Percentiles rank a stretch among this genome's conserved stretches.
phyloP scores from a whole-genome alignment of 2,888 invertebrate genomes.

The Acleris laterana region DNA sequence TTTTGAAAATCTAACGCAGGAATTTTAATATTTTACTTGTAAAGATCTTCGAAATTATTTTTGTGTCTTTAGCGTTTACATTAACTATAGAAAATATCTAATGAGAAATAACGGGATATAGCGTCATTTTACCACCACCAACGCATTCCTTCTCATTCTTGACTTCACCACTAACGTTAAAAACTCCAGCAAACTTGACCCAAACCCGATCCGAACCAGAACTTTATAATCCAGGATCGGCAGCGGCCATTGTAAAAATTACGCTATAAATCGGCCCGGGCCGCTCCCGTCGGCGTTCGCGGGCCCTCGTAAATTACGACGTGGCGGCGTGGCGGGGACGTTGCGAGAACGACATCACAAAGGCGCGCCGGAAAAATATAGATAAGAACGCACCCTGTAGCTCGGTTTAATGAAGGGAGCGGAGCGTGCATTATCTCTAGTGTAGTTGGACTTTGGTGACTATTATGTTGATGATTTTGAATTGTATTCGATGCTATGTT shows the following conservation, averaged over 20 bases:
- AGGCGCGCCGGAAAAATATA: conserved; percentile 42
- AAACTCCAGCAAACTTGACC: conserved; percentile 1
- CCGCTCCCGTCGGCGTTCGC: conserved; percentile 45
- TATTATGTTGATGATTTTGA: no score
- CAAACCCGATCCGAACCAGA: conserved; percentile 39
- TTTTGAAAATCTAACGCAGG: no score
- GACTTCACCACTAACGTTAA: background rate
- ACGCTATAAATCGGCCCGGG: conserved; percentile 68
- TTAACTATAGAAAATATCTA: no score
- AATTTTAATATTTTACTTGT: no score
- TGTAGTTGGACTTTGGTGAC: no score
- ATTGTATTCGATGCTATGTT: no score
- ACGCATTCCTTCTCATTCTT: background rate
- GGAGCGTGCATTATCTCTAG: conserved; percentile 3
- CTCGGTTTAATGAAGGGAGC: conserved; percentile 9
- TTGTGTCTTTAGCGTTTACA: no score
- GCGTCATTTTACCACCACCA: no score
- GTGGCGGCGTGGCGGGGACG: conserved; percentile 50
- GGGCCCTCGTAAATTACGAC: conserved; percentile 45
- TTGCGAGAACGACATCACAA: conserved; percentile 36
- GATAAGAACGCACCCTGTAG: conserved; percentile 34
- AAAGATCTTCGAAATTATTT: no score
- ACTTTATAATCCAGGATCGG: conserved; percentile 57
- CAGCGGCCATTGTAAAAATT: conserved; percentile 75
- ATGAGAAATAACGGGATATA: no score